Conservation (phyloP, 1,140 invertebrate genomes). For the Bombus terrestris region DNA sequence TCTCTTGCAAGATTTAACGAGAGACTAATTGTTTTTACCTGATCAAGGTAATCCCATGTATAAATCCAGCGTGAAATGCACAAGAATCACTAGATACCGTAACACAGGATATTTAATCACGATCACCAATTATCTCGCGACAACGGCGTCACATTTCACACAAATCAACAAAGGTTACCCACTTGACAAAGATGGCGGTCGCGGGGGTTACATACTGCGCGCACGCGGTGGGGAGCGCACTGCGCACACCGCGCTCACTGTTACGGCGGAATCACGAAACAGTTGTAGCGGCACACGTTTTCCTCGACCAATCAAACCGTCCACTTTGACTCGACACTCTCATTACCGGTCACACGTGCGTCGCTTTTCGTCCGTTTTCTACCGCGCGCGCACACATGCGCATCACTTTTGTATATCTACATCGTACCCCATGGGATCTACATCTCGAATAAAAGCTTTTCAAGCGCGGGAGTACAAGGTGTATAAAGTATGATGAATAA, state of each 20-base stretch:
- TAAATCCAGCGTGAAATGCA: conserved; percentile 52
- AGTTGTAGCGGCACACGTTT: conserved; percentile 67
- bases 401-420: neutral
- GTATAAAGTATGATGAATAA: conserved; percentile 1
- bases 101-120: conserved; percentile 68
- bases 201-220: conserved; percentile 66
- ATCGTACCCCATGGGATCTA: neutral
- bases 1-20: conserved; percentile 44
- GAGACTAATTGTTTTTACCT: conserved; percentile 61
- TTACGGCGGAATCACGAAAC: conserved; percentile 61
- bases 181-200: conserved; percentile 82
- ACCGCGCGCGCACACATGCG: conserved; percentile 16
- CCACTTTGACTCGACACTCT: conserved; percentile 49
- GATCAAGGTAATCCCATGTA: conserved; percentile 47
- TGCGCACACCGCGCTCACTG: conserved; percentile 63
- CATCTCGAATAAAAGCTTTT: conserved; percentile 1
- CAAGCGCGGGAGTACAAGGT: neutral
- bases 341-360: conserved; percentile 43
- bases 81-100: conserved; percentile 46
- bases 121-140: conserved; percentile 72
- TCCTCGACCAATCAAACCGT: conserved; percentile 63
- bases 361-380: conserved; percentile 25
- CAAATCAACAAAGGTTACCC: conserved; percentile 82
- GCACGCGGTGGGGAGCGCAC: conserved; percentile 67
- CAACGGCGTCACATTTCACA: conserved; percentile 82